phyloP scores from a whole-genome alignment of 1,140 invertebrate species.

The Chrysoperla carnea region DNA sequence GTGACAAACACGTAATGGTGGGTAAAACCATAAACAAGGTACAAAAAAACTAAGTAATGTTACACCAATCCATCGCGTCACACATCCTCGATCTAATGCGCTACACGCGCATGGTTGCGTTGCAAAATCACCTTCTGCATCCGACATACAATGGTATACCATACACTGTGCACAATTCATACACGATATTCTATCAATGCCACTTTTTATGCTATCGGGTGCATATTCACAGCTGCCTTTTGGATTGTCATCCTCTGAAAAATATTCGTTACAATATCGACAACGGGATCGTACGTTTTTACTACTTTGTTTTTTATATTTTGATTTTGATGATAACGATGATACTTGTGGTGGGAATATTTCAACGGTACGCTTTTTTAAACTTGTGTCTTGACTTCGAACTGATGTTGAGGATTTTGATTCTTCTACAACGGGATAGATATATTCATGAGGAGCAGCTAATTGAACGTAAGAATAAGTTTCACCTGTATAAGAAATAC shows the following conservation, averaged over 20 bases:
- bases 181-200: conserved; percentile 69
- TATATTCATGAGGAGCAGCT: conserved; percentile 62
- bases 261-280: conserved; percentile 54
- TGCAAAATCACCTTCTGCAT: conserved; percentile 62
- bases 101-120: conserved; percentile 64
- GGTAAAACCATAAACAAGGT: conserved; percentile 87
- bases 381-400: not conserved
- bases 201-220: conserved; percentile 63
- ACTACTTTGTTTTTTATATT: conserved; percentile 17
- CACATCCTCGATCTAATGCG: conserved; percentile 30
- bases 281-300: conserved; percentile 21
- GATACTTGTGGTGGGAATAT: conserved; percentile 29
- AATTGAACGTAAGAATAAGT: conserved; percentile 77
- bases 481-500: conserved; percentile 23
- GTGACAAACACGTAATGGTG: conserved; percentile 69
- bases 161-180: conserved; percentile 70
- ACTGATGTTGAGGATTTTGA: conserved; percentile 24
- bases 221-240: conserved; percentile 75
- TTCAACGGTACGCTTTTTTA: conserved; percentile 19
- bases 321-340: conserved; percentile 28
- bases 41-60: conserved; percentile 71
- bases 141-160: conserved; percentile 84
- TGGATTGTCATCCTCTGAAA: conserved; percentile 59
- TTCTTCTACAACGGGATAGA: conserved; percentile 58
- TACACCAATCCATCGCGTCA: conserved; percentile 63